phyloP scores from a whole-genome alignment of 2,888 invertebrate species.

The Dryocosmus kuriphilus region DNA sequence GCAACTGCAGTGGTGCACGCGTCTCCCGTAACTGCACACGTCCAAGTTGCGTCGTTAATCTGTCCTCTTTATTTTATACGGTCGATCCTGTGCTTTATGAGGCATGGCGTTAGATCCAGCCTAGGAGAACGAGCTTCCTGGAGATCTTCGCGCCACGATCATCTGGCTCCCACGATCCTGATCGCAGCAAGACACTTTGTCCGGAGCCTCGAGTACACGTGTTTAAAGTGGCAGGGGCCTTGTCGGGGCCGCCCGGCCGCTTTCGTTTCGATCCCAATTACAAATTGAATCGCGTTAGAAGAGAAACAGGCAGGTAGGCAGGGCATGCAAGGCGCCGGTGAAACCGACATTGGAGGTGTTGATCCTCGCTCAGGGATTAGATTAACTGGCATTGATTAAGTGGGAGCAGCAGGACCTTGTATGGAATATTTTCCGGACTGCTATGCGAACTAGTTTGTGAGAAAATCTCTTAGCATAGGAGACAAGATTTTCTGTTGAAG shows the following conservation, averaged over 20 bases:
- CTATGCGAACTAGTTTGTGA: constrained; percentile 13
- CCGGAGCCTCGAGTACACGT: constrained; percentile 15
- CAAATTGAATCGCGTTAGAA: constrained; percentile 19
- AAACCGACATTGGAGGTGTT: constrained; percentile 30
- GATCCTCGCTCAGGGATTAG: constrained; percentile 12
- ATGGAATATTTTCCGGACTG: constrained; percentile 15
- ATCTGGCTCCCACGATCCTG: constrained; percentile 41
- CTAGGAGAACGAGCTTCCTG: constrained; percentile 36
- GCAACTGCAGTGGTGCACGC: constrained; percentile 44
- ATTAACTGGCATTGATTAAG: constrained; percentile 3
- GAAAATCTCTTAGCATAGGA: neutral
- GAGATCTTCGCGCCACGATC: constrained; percentile 33
- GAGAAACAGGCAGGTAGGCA: neutral
- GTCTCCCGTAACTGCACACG: constrained; percentile 45
- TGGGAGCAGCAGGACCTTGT: constrained; percentile 15
- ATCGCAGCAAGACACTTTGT: constrained; percentile 38
- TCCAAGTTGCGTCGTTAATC: constrained; percentile 60
- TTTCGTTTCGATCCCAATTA: constrained; percentile 33
- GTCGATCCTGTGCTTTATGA: constrained; percentile 65
- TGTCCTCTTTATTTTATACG: constrained; percentile 65
- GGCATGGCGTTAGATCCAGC: constrained; percentile 56
- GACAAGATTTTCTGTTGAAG: neutral
- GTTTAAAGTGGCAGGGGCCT: constrained; percentile 27
- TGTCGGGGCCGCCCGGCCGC: constrained; percentile 4
- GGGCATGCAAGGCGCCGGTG: neutral